Evolutionary conservation across 1,140 invertebrate genomes (phyloP), one percentile per base, ranked within the genome.

Genomic region (Nixonia krombeini): DNA sequence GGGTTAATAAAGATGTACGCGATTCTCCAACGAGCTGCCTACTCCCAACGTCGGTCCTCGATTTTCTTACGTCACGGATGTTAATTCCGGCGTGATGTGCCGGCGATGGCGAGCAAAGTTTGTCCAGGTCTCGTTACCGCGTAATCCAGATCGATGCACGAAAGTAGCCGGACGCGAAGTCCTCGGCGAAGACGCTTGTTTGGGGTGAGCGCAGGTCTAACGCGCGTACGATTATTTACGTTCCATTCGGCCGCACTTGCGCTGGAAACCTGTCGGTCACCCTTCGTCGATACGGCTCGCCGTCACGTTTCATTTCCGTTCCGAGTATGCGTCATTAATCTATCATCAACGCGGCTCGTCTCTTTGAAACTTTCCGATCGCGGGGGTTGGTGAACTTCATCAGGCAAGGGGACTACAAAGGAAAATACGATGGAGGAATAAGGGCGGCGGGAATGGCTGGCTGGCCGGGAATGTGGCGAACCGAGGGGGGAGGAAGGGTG

Each of bases 201-300:
- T n/a, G n/a, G n/a, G n/a, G n/a, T n/a, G n/a, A n/a, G n/a, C n/a
- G n/a, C n/a, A n/a, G n/a, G n/a, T n/a, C n/a, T n/a, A n/a, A n/a
- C n/a, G n/a, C n/a, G n/a, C n/a, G n/a, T n/a, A n/a, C 26, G 38
- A 17, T 31, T 52, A 51, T 64, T 64, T 40, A 57, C 47, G 52
- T 57, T 64, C 26, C 26, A 33, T 57, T 35, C 21, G 4, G 0
- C 13, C 13, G 17, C 23, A 40, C n/a, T 52, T 33, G 31, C 33
- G 15, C 10, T 42, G 17, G 38, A 28, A 35, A 12, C 35, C 16
- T 29, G 25, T 29, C 46, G 31, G 51, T 57, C 57, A 28, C 53
- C 46, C 52, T 65, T 57, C 37, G 52, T n/a, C 29, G 25, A 42
- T 52, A 41, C 45, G 18, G 44, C 33, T 26, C 41, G n/a, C 25